A percentile compares a stretch with the other conserved stretches of the same genome.
Evolutionary conservation across 2,797 vertebrate genomes (phyloP).

Genomic region (Tenualosa thibaudeaui): DNA sequence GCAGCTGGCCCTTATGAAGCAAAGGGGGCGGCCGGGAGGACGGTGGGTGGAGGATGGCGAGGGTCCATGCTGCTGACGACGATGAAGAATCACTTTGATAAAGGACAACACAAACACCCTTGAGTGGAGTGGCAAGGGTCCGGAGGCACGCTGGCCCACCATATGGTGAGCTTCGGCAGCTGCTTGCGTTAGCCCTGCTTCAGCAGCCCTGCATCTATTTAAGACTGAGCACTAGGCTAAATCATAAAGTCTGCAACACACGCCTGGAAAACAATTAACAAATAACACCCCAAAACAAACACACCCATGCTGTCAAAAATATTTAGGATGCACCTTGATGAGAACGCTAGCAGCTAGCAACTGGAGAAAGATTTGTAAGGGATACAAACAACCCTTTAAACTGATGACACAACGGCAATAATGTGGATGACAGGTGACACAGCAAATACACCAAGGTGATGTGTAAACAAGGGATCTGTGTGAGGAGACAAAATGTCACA

Average conservation of each 20-base stretch:
- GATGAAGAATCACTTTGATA: constrained; percentile 56
- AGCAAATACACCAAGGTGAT: constrained; percentile 21
- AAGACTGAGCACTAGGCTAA: neutral
- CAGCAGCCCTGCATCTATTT: constrained; percentile 35
- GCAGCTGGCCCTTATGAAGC: constrained; percentile 48
- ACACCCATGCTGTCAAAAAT: neutral
- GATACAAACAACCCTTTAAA: constrained; percentile 7
- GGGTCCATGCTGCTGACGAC: constrained; percentile 40
- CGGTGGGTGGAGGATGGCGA: constrained; percentile 39
- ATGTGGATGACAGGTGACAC: constrained; percentile 27
- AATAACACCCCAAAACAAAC: constrained; percentile 24
- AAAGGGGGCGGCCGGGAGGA: neutral
- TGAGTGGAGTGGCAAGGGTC: constrained; percentile 52
- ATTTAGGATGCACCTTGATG: neutral
- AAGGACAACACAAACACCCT: constrained; percentile 54
- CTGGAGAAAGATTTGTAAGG: constrained; percentile 24
- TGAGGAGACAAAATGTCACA: constrained; percentile 16
- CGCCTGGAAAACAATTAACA: neutral
- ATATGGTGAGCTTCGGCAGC: constrained; percentile 54
- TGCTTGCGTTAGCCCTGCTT: constrained; percentile 31
- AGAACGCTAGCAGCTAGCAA: neutral
- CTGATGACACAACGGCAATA: constrained; percentile 37
- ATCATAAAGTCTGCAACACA: constrained; percentile 28
- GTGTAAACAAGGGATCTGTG: constrained; percentile 14
- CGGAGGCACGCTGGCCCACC: constrained; percentile 44